Percentiles rank a stretch among this genome's conserved stretches.
Evolutionary conservation across 2,113 vertebrate species (phyloP).

Genomic region (Donacobius atricapilla): DNA sequence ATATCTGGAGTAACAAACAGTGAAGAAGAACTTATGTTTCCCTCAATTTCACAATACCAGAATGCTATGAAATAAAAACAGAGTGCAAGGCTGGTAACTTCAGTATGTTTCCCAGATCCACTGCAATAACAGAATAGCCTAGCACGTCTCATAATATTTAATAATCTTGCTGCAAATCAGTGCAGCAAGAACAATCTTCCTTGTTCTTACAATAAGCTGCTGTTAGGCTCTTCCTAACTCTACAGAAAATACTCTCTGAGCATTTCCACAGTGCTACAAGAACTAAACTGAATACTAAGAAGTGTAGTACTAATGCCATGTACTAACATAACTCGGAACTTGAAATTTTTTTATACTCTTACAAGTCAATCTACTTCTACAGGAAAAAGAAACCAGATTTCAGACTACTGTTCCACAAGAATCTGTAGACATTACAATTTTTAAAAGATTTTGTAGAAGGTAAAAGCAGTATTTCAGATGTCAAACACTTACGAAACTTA

Average conservation of each 20-base stretch:
- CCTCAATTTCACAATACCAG: not conserved
- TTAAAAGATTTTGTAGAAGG: not conserved
- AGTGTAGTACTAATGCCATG: not conserved
- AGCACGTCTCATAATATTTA: slow-evolving; percentile 12
- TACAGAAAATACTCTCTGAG: not conserved
- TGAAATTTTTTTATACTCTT: not conserved
- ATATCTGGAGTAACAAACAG: not conserved
- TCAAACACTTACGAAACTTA: not conserved
- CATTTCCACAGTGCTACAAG: not conserved
- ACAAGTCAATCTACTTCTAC: not conserved
- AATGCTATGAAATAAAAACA: not conserved
- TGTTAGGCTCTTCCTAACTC: not conserved
- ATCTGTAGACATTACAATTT: not conserved
- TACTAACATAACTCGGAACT: not conserved
- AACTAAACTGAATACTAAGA: not conserved
- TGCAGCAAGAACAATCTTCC: slow-evolving; percentile 5
- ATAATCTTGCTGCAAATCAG: not conserved
- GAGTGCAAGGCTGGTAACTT: not conserved
- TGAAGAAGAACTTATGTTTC: not conserved
- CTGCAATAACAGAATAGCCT: not conserved
- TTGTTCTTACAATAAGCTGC: slow-evolving; percentile 10
- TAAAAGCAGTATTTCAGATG: not conserved
- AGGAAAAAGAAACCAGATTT: not conserved
- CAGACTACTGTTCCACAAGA: not conserved
- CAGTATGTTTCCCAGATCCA: not conserved